A percentile compares a stretch with the other conserved stretches of the same genome.
Evolutionary conservation across 2,888 invertebrate genomes (phyloP).

Genomic region (Lottia scabra): DNA sequence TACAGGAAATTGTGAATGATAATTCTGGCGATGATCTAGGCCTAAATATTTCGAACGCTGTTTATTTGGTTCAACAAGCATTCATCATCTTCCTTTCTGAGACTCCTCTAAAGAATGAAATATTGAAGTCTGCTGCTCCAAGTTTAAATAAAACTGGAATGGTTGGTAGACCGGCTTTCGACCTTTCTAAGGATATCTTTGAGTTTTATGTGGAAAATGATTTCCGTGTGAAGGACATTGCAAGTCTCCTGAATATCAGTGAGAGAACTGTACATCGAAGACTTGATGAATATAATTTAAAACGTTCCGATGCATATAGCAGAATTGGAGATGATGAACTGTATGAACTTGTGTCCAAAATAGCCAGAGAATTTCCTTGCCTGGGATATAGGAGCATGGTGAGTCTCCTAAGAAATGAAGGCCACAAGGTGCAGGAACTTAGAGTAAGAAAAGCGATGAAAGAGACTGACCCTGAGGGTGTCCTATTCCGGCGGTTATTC

Average conservation of each 20-base stretch:
- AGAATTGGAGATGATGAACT: background rate
- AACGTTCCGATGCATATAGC: background rate
- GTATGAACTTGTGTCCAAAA: background rate
- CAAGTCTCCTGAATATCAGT: background rate
- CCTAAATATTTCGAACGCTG: no score
- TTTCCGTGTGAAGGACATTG: background rate
- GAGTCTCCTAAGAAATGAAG: background rate
- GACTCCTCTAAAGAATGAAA: no score
- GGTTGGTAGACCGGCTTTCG: background rate
- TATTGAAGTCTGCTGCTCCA: no score
- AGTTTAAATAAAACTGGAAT: no score
- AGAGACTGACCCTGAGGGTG: conserved; percentile 21
- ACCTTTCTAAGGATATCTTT: background rate
- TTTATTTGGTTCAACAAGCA: no score
- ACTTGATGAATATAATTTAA: background rate
- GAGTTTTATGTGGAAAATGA: background rate
- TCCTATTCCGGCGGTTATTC: conserved; percentile 12
- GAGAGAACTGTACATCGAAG: background rate
- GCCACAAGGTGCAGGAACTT: background rate
- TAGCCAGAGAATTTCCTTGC: background rate
- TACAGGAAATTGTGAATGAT: no score
- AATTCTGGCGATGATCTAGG: no score
- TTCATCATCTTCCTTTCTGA: no score
- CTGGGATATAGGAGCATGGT: background rate
- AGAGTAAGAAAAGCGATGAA: background rate